Conservation (phyloP, 2,113 vertebrate genomes). For the Dipodomys stephensi region DNA sequence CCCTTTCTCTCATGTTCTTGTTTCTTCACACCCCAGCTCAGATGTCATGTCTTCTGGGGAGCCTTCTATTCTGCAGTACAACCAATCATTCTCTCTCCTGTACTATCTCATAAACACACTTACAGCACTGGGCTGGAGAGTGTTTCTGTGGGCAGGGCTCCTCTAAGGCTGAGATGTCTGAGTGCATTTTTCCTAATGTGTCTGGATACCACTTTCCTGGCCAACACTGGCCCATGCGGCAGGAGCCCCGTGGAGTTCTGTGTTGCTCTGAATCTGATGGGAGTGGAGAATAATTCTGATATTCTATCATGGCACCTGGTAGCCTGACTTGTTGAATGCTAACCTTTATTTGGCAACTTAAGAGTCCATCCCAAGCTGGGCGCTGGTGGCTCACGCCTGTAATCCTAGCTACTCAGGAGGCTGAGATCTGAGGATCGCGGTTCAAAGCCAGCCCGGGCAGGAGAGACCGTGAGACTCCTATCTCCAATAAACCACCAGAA, state of each 20-base stretch:
- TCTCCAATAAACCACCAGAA: too few species aligned
- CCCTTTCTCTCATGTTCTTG: neutral
- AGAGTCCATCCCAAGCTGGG: neutral
- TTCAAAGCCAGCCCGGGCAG: too few species aligned
- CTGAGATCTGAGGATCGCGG: too few species aligned
- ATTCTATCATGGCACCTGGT: neutral
- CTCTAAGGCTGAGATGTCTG: neutral
- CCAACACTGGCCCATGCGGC: neutral
- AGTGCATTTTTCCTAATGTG: neutral
- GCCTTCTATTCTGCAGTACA: neutral
- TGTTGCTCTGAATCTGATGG: accelerated
- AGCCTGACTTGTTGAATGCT: neutral
- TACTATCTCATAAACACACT: neutral
- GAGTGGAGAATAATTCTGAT: neutral
- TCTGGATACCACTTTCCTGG: neutral
- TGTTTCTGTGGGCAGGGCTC: neutral
- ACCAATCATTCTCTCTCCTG: neutral
- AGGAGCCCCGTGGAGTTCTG: too few species aligned
- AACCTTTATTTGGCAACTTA: neutral
- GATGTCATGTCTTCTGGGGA: neutral
- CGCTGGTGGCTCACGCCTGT: too few species aligned
- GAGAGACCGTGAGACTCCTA: too few species aligned
- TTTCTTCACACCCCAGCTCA: neutral
- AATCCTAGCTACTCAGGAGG: too few species aligned
- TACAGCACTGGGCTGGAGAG: neutral